Evolutionary conservation across 1,140 invertebrate genomes (phyloP).

Genomic region (Danaus plexippus): DNA sequence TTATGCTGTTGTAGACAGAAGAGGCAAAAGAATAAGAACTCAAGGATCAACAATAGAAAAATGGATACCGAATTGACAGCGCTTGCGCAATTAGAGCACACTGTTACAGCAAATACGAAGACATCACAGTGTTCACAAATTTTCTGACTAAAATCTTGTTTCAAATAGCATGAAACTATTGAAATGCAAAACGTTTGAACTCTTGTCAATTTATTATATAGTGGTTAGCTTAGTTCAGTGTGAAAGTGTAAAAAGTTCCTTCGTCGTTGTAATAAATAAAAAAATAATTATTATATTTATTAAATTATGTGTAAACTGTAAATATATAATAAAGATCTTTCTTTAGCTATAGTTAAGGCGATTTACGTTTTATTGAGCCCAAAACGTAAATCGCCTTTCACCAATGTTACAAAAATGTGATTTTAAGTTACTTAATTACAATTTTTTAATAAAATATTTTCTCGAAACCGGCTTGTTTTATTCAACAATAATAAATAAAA

Average conservation of each 20-base stretch:
- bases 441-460: conserved; percentile 39
- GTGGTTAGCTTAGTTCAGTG: conserved; percentile 24
- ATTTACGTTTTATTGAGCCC: conserved; percentile 66
- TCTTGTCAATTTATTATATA: conserved; percentile 41
- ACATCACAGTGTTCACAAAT: conserved; percentile 70
- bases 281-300: conserved; percentile 20
- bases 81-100: conserved; percentile 74
- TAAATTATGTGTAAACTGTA: conserved; percentile 31
- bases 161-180: conserved; percentile 58
- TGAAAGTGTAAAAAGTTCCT: conserved; percentile 53
- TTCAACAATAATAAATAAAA: no score
- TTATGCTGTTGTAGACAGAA: conserved; percentile 75
- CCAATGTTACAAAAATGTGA: conserved; percentile 17
- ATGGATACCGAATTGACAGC: conserved; percentile 73
- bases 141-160: conserved; percentile 69
- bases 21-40: conserved; percentile 63
- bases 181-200: conserved; percentile 60
- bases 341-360: conserved; percentile 32
- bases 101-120: conserved; percentile 61
- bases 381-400: conserved; percentile 50
- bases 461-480: conserved; percentile 10
- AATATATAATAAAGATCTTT: conserved; percentile 42
- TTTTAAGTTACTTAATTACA: conserved; percentile 30
- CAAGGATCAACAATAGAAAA: conserved; percentile 69
- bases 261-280: conserved; percentile 23